Conservation (phyloP, 2,888 invertebrate genomes). For the Euspilapteryx auroguttella region DNA sequence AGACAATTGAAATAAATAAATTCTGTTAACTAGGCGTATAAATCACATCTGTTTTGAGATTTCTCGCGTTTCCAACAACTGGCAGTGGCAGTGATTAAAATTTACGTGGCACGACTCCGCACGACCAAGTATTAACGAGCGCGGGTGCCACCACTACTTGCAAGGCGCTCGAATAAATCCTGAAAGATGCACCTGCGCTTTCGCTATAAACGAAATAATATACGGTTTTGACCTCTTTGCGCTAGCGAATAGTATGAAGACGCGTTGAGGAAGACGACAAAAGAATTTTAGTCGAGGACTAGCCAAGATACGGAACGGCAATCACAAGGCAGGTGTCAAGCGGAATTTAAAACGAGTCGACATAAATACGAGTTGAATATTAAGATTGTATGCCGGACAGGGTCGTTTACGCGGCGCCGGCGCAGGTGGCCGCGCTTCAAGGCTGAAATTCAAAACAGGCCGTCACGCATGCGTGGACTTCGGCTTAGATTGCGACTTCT, state of each 20-base stretch:
- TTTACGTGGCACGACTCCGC: conserved; percentile 40
- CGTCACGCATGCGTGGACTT: conserved; percentile 54
- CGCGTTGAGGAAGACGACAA: too few species aligned
- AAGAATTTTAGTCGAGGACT: too few species aligned
- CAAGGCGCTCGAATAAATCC: conserved; percentile 51
- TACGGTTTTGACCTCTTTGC: too few species aligned
- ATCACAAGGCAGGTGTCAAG: conserved; percentile 43
- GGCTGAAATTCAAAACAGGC: conserved; percentile 61
- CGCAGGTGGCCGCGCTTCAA: conserved; percentile 64
- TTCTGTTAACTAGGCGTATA: too few species aligned
- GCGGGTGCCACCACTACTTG: conserved; percentile 34
- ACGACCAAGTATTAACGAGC: conserved; percentile 57
- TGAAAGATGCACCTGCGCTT: conserved; percentile 51
- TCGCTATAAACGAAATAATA: conserved; percentile 8
- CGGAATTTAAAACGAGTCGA: conserved; percentile 46
- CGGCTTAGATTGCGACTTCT: conserved; percentile 29
- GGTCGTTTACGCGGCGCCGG: conserved; percentile 65
- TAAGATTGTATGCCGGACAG: conserved; percentile 50
- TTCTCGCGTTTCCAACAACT: conserved; percentile 42
- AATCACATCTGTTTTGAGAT: too few species aligned
- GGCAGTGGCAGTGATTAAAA: conserved; percentile 39
- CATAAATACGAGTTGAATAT: conserved; percentile 56
- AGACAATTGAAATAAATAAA: too few species aligned
- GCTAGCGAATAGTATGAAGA: too few species aligned
- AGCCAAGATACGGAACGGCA: conserved; percentile 23